A percentile compares a stretch with the other conserved stretches of the same genome.
These are phyloP conservation scores for Drosophila lacicola DNA, from an alignment of 2,888 invertebrate genomes.

Conservation along the genomic window DNA sequence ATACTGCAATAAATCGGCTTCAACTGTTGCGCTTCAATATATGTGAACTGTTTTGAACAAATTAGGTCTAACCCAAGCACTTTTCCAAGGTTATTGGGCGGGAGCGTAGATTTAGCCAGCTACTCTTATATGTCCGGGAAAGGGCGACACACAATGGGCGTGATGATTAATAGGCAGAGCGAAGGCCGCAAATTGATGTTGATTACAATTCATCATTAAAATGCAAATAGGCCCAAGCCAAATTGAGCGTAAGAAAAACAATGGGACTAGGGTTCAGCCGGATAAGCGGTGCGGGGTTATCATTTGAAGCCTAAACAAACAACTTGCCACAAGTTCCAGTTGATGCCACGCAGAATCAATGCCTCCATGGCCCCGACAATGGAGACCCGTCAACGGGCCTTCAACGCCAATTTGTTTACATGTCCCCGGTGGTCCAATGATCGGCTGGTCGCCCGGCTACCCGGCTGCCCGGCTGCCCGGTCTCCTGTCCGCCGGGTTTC, in stretches of 20 bases:
- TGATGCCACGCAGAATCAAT: slow-evolving; percentile 44
- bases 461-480: not conserved
- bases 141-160: slow-evolving; percentile 32
- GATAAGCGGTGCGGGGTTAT: slow-evolving; percentile 5
- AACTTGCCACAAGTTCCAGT: slow-evolving; percentile 60
- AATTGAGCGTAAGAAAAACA: slow-evolving; percentile 40
- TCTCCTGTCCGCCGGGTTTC: slow-evolving; percentile 37
- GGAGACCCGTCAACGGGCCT: slow-evolving; percentile 61
- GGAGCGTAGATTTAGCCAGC: slow-evolving; percentile 18
- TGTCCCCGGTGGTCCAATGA: slow-evolving; percentile 51
- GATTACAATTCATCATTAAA: slow-evolving; percentile 76
- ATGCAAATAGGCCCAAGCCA: slow-evolving; percentile 50
- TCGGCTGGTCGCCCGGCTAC: not conserved
- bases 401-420: slow-evolving; percentile 77
- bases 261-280: slow-evolving; percentile 16
- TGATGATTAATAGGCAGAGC: slow-evolving; percentile 63
- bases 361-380: slow-evolving; percentile 38
- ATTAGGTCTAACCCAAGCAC: slow-evolving; percentile 1
- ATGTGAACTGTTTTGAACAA: not conserved
- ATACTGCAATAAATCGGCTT: not conserved
- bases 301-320: slow-evolving; percentile 59
- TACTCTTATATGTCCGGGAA: slow-evolving; percentile 28
- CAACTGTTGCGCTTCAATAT: slow-evolving; percentile 3
- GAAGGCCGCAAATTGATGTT: slow-evolving; percentile 62
- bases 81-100: not conserved